Evolutionary conservation across 1,140 invertebrate genomes (phyloP).

Genomic region (Zaprionus gabonicus): DNA sequence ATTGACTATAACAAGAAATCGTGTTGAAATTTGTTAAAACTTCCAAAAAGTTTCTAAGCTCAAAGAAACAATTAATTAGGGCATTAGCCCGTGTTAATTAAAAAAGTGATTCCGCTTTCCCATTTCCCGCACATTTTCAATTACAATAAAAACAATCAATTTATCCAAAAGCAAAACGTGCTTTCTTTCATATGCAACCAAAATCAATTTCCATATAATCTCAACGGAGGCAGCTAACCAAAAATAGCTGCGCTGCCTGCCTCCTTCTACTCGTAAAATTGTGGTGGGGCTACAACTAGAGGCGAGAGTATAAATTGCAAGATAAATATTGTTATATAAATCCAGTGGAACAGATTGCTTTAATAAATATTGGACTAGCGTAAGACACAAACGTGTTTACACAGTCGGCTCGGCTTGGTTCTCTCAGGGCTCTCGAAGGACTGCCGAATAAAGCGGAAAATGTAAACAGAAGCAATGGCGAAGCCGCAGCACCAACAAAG

Average conservation of each 20-base stretch:
- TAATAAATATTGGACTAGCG: conserved; percentile 71
- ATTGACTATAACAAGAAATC: not conserved
- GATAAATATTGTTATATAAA: conserved; percentile 75
- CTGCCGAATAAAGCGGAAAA: conserved; percentile 3
- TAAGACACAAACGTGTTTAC: conserved; percentile 61
- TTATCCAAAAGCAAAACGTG: conserved; percentile 1
- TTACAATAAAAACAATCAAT: not conserved
- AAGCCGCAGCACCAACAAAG: conserved; percentile 26
- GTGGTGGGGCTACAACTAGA: conserved; percentile 1
- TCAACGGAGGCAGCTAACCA: conserved; percentile 15
- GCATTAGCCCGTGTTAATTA: not conserved
- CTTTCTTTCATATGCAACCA: conserved; percentile 15
- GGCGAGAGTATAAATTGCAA: conserved; percentile 60
- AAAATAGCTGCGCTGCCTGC: conserved; percentile 17
- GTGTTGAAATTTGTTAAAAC: too few species aligned
- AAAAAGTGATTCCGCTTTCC: not conserved
- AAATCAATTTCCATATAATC: conserved; percentile 27
- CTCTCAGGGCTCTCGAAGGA: not conserved
- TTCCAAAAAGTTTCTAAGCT: too few species aligned
- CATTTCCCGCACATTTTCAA: not conserved
- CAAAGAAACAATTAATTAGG: not conserved
- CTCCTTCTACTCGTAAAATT: not conserved
- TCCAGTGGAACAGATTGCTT: conserved; percentile 73
- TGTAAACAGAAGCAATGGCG: conserved; percentile 16
- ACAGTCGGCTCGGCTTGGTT: conserved; percentile 28